Percentiles rank a stretch among this genome's conserved stretches.
phyloP scores from a whole-genome alignment of 1,140 invertebrate species.

The Oncopodura yosiiana region DNA sequence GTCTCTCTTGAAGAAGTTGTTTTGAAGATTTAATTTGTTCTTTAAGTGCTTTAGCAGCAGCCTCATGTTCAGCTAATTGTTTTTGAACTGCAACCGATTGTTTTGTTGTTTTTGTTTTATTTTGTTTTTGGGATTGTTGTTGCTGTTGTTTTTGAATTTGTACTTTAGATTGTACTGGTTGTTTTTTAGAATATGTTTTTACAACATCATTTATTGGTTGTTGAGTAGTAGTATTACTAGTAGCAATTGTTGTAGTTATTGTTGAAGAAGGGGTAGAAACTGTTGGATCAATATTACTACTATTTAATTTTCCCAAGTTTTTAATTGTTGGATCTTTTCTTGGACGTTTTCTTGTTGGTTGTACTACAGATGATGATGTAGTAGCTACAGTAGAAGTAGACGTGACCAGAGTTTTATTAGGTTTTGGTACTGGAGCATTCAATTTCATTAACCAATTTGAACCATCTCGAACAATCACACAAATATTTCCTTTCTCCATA shows the following conservation, averaged over 20 bases:
- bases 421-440: no score
- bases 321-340: slow-evolving; percentile 18
- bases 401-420: background rate
- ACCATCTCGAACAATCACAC: background rate
- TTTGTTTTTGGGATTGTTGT: background rate
- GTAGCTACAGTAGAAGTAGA: background rate
- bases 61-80: background rate
- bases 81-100: background rate
- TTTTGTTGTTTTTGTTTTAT: background rate
- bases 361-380: background rate
- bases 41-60: slow-evolving; percentile 9
- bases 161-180: background rate
- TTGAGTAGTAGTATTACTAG: background rate
- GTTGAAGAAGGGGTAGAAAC: background rate
- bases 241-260: background rate
- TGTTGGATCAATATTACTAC: background rate
- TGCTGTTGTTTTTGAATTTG: background rate
- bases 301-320: background rate
- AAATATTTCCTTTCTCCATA: background rate
- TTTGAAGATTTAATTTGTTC: slow-evolving; percentile 6
- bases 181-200: slow-evolving; percentile 9
- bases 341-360: slow-evolving; percentile 5
- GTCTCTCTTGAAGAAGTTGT: slow-evolving; percentile 4
- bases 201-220: background rate
- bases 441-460: background rate